These are phyloP conservation scores for Spisula subtruncata DNA, from an alignment of 2,888 invertebrate species.

Conservation along the genomic window DNA sequence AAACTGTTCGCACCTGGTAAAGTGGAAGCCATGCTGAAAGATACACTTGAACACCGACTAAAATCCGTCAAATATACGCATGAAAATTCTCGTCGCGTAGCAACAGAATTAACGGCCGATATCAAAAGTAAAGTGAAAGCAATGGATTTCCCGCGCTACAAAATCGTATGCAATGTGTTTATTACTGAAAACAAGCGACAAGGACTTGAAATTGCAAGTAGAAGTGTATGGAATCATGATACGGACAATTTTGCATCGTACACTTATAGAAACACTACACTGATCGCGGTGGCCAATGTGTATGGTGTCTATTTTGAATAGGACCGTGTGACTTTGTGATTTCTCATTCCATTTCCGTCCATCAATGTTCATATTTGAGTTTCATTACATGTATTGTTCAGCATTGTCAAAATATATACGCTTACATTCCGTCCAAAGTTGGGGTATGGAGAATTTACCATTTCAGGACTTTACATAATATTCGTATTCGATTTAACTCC, in stretches of 20 bases:
- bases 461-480: too few relatives aligned
- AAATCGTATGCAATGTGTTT: slow-evolving; percentile 81
- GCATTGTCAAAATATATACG: too few relatives aligned
- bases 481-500: too few relatives aligned
- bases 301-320: slow-evolving; percentile 83
- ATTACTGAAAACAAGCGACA: slow-evolving; percentile 83
- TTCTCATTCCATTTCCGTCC: background rate
- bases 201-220: slow-evolving; percentile 80
- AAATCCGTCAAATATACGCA: slow-evolving; percentile 76
- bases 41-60: slow-evolving; percentile 75
- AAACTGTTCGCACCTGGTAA: slow-evolving; percentile 74
- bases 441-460: too few relatives aligned
- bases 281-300: slow-evolving; percentile 82
- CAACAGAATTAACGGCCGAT: slow-evolving; percentile 76
- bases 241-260: slow-evolving; percentile 83
- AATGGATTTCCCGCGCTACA: slow-evolving; percentile 81
- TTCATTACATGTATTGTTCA: too few relatives aligned
- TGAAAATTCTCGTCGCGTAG: slow-evolving; percentile 75
- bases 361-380: background rate
- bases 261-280: slow-evolving; percentile 76
- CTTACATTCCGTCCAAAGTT: too few relatives aligned
- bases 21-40: slow-evolving; percentile 75
- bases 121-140: slow-evolving; percentile 80
- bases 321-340: background rate
- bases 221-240: slow-evolving; percentile 80